phyloP scores from a whole-genome alignment of 2,113 vertebrate species.

The Barbus barbus region DNA sequence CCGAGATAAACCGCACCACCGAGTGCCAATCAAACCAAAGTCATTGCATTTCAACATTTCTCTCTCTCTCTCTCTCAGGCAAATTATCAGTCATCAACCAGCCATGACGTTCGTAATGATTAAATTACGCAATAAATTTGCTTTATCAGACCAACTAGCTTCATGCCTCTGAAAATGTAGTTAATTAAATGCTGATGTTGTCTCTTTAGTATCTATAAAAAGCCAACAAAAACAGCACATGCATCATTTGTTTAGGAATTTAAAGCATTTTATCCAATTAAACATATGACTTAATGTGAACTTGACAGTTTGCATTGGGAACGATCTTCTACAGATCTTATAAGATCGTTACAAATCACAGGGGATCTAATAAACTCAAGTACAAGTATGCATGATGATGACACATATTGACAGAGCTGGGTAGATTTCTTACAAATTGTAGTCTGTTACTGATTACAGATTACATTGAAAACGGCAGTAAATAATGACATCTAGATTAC shows the following conservation, averaged over 20 bases:
- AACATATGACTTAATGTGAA: constrained; percentile 24
- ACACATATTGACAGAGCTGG: too few species aligned
- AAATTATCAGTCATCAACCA: constrained; percentile 14
- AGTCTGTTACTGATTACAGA: too few species aligned
- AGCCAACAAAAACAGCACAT: neutral
- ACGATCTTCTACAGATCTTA: neutral
- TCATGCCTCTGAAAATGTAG: neutral
- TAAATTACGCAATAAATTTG: constrained; percentile 31
- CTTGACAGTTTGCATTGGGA: constrained; percentile 7
- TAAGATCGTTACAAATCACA: too few species aligned
- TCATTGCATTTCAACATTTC: constrained; percentile 1
- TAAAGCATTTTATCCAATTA: constrained; percentile 34
- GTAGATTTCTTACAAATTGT: too few species aligned
- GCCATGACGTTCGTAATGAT: constrained; percentile 24
- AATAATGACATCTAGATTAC: too few species aligned
- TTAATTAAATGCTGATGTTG: neutral
- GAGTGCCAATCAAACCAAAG: constrained; percentile 14
- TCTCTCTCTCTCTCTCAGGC: neutral
- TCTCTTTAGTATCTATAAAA: neutral
- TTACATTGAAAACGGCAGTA: too few species aligned
- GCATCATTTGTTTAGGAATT: constrained; percentile 1
- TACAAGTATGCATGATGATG: too few species aligned
- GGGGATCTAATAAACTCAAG: too few species aligned
- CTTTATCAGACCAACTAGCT: constrained; percentile 8
- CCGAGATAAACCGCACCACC: constrained; percentile 3